phyloP scores from a whole-genome alignment of 1,140 invertebrate species.

The Olivierus martensii region DNA sequence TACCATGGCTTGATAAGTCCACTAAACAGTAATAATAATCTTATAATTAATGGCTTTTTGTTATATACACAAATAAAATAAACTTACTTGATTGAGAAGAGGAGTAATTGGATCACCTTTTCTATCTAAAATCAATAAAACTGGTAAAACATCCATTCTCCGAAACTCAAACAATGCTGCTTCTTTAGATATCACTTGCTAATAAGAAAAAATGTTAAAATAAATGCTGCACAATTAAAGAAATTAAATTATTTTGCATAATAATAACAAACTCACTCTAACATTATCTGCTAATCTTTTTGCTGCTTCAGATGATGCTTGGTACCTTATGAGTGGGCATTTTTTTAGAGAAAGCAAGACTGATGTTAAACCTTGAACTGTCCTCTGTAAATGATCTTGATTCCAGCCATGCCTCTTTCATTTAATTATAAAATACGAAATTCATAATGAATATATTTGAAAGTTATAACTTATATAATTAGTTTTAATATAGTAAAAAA shows the following conservation, averaged over 20 bases:
- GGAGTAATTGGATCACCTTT: slow-evolving; percentile 91
- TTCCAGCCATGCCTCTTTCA: slow-evolving; percentile 59
- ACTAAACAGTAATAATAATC: slow-evolving; percentile 41
- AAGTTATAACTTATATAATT: not conserved
- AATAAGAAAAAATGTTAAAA: too few relatives aligned
- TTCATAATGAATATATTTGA: not conserved
- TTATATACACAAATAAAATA: not conserved
- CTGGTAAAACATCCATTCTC: slow-evolving; percentile 49
- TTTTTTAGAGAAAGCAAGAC: slow-evolving; percentile 84
- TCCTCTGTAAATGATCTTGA: slow-evolving; percentile 51
- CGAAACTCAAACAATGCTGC: slow-evolving; percentile 72
- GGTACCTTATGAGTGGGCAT: slow-evolving; percentile 79
- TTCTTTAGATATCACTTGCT: slow-evolving; percentile 72
- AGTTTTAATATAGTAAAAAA: too few relatives aligned
- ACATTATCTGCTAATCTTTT: slow-evolving; percentile 72
- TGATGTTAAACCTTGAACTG: slow-evolving; percentile 68
- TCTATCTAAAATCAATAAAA: slow-evolving; percentile 78
- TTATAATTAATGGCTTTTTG: not conserved
- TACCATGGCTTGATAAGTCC: slow-evolving; percentile 99
- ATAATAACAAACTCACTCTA: slow-evolving; percentile 31
- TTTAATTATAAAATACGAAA: too few relatives aligned
- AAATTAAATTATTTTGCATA: too few relatives aligned
- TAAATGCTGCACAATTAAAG: too few relatives aligned
- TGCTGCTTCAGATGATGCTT: slow-evolving; percentile 72
- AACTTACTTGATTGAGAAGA: slow-evolving; percentile 64